phyloP scores from a whole-genome alignment of 2,888 invertebrate species.

The Drosophila tanythrix region DNA sequence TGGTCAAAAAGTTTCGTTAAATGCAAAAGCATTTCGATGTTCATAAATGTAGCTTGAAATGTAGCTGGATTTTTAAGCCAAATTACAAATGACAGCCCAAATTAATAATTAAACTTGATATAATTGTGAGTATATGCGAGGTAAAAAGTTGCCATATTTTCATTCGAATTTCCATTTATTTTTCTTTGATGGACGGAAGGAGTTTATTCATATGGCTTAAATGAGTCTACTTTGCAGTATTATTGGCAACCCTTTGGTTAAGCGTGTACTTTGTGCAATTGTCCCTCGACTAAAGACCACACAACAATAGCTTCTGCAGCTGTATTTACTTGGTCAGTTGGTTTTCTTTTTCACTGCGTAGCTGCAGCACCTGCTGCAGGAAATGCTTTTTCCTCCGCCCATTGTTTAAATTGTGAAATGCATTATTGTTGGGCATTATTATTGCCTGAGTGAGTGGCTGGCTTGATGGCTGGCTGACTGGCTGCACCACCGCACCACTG shows the following conservation, averaged over 20 bases:
- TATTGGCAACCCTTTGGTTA: not conserved
- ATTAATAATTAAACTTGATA: not conserved
- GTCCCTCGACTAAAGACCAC: not conserved
- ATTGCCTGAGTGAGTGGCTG: slow-evolving; percentile 19
- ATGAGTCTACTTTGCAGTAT: not conserved
- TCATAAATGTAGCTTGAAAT: not conserved
- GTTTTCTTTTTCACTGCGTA: not conserved
- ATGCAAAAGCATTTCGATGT: not conserved
- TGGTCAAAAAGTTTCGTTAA: not conserved
- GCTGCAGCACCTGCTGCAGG: slow-evolving; percentile 29
- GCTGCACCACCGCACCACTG: slow-evolving; percentile 15
- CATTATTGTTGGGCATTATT: slow-evolving; percentile 38
- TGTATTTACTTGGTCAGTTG: slow-evolving; percentile 14
- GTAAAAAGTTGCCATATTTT: not conserved
- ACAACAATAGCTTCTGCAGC: not conserved
- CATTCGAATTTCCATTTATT: not conserved
- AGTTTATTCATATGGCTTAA: not conserved
- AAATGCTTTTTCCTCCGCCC: slow-evolving; percentile 25
- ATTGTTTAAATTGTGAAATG: slow-evolving; percentile 34
- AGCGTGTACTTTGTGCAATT: not conserved
- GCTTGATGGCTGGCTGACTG: slow-evolving; percentile 10
- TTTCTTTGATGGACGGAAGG: not conserved
- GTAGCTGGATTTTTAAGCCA: not conserved
- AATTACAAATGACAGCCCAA: not conserved
- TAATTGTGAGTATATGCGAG: too few species aligned